These are phyloP conservation scores for Lepus timidus DNA, from an alignment of 2,113 vertebrate species.

Conservation along the genomic window DNA sequence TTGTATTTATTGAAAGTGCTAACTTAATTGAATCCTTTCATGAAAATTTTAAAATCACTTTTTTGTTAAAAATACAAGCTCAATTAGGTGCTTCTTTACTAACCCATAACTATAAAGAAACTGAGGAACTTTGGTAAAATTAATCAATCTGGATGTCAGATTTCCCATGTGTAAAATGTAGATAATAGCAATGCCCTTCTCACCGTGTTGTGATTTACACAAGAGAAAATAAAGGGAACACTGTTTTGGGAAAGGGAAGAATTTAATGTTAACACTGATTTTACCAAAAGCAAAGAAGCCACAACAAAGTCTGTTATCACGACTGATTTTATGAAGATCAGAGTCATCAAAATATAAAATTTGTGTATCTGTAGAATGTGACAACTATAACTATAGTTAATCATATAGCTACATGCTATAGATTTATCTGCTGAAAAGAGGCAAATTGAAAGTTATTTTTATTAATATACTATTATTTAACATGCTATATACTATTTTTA, in stretches of 20 bases:
- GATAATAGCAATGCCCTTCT: background rate
- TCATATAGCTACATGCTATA: background rate
- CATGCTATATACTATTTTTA: too few relatives aligned
- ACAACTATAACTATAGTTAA: background rate
- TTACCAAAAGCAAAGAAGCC: conserved; percentile 53
- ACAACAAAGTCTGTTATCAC: background rate
- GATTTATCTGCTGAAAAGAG: background rate
- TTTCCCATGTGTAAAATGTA: background rate
- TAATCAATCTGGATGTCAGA: background rate
- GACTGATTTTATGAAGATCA: background rate
- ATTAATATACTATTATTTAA: background rate
- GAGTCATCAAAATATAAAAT: background rate
- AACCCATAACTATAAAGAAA: background rate
- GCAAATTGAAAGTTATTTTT: conserved; percentile 19
- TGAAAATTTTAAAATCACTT: conserved; percentile 9
- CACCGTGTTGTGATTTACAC: background rate
- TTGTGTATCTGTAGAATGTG: background rate
- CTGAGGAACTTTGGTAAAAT: background rate
- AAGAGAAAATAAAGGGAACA: background rate
- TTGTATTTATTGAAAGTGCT: background rate
- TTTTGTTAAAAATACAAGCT: background rate
- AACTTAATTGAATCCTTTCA: background rate
- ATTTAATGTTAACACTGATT: background rate
- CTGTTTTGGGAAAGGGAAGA: background rate
- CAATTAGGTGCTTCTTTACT: background rate